Percentiles rank a stretch among this genome's conserved stretches.
phyloP scores from a whole-genome alignment of 2,888 invertebrate species.

The Agriotes lineatus region DNA sequence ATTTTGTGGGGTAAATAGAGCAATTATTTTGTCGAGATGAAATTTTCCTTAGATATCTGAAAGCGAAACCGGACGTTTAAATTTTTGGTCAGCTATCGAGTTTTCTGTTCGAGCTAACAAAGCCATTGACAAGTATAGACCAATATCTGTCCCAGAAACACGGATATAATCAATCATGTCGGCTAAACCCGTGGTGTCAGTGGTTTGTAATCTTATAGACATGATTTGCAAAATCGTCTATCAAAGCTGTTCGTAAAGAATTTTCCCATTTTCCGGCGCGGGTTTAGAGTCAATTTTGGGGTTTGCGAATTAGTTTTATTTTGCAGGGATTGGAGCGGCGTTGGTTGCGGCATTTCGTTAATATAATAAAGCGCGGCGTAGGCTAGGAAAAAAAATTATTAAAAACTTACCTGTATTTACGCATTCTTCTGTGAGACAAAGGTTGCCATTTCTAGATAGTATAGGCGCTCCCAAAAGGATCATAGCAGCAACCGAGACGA shows the following conservation, averaged over 20 bases:
- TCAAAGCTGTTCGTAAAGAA: conserved; percentile 19
- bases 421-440: conserved; percentile 74
- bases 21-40: background rate
- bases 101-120: conserved; percentile 22
- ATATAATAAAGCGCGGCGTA: background rate
- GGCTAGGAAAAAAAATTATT: conserved; percentile 16
- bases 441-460: conserved; percentile 64
- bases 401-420: conserved; percentile 71
- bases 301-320: conserved; percentile 13
- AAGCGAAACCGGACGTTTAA: background rate
- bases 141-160: conserved; percentile 30
- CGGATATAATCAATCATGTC: conserved; percentile 29
- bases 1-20: background rate
- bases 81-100: conserved; percentile 13
- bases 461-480: conserved; percentile 68
- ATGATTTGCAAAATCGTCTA: conserved; percentile 28
- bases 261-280: background rate
- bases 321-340: background rate
- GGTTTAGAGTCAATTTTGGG: conserved; percentile 14
- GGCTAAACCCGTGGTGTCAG: conserved; percentile 15
- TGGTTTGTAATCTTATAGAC: conserved; percentile 28
- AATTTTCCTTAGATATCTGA: background rate
- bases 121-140: conserved; percentile 30
- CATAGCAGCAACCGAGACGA: conserved; percentile 68
- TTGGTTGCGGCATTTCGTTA: background rate